Conservation (phyloP, 2,113 vertebrate genomes). For the Caretta caretta region DNA sequence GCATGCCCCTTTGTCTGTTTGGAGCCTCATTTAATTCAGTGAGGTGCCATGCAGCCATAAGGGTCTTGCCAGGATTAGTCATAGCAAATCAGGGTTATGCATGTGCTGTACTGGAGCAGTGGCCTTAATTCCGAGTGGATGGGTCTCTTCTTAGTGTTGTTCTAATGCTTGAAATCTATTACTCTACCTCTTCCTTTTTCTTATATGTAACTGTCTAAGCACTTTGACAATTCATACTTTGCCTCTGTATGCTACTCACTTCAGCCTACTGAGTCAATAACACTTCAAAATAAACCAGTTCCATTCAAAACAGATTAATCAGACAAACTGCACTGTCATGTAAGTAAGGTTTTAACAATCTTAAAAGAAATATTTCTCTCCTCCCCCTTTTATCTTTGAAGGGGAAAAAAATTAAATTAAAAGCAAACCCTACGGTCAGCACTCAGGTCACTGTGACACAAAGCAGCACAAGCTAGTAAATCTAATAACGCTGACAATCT, state of each 20-base stretch:
- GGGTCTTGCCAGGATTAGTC: not conserved
- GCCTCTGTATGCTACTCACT: not conserved
- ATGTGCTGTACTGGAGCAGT: not conserved
- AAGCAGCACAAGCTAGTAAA: conserved; percentile 76
- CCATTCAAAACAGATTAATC: not conserved
- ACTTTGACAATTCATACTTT: not conserved
- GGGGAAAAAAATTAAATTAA: conserved; percentile 58
- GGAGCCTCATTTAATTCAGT: not conserved
- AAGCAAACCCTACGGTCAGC: conserved; percentile 71
- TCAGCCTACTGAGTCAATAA: conserved; percentile 5
- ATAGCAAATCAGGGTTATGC: not conserved
- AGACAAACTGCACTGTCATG: not conserved
- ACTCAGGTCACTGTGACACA: conserved; percentile 82
- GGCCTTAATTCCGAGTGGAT: not conserved
- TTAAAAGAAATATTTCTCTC: conserved; percentile 34
- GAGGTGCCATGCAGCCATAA: rapidly evolving
- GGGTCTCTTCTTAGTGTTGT: not conserved
- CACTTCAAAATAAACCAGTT: not conserved
- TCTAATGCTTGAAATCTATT: conserved; percentile 15
- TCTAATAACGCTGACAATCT: conserved; percentile 68
- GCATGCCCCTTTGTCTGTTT: not conserved
- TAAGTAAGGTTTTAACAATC: conserved; percentile 11
- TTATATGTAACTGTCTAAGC: not conserved
- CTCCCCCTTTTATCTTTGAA: conserved; percentile 36
- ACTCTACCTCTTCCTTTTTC: conserved; percentile 13